Evolutionary conservation across 2,888 invertebrate species (phyloP), one percentile per base, ranked within the genome.

Genomic region (Chydorus sphaericus): DNA sequence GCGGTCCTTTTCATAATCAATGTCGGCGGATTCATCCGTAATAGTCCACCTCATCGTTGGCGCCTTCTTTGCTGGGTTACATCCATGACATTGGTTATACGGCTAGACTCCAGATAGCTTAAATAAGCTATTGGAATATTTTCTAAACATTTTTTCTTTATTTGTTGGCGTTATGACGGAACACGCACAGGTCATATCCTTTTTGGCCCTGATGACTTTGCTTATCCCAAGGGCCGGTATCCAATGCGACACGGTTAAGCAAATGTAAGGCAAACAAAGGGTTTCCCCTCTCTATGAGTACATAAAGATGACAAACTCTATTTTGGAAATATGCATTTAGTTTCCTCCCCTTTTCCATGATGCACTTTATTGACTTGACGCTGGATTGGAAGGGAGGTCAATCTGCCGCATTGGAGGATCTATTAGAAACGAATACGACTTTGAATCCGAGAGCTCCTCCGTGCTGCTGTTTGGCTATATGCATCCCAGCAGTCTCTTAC

Each of bases 331-430:
- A 37, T 23, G 11, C 10, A 2, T 3, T 50, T 38, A 54, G 54
- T 16, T 44, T 39, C 29, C 26, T 44, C 16, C 54, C 54, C 6
- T 54, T 44, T 18, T 20, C 29, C 10, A 23, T 44, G 29, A 54
- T 54, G 54, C 54, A 54, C 16, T 54, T 54, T 18, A 44, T 54
- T 11, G 54, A 54, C 16, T 23, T 54, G 16, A 39, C 44, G 29
- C 10, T 54, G 18, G 38, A 28, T 44, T 54, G 28, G 3, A 30
- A 54, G 29, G 54, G 54, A 18, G 48, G 54, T 3, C 37, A 54
- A 29, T 28, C 37, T 6, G 31, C 39, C 18, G 39, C 48, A 11
- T 16, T 54, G n/a, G 31, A 44, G 16, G 29, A 28, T 6, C 11
- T 33, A 20, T 28, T 29, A n/a, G 23, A 39, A 30, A 38, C 30